These are phyloP conservation scores for Amphilophus citrinellus DNA, from an alignment of 2,113 vertebrate genomes.

Conservation along the genomic window DNA sequence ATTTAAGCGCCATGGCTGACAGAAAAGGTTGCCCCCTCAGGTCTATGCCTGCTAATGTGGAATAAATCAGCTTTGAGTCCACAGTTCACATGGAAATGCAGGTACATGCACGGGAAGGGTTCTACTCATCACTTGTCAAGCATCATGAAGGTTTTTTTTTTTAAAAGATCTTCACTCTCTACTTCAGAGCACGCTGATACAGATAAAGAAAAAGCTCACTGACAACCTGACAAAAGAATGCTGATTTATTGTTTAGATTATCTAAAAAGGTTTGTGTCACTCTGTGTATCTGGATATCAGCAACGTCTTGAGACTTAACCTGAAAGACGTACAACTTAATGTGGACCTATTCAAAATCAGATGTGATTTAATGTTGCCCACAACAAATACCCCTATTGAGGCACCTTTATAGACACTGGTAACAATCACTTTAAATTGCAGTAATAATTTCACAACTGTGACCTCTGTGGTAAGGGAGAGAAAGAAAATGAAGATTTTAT, in stretches of 20 bases:
- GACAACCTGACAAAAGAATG: background rate
- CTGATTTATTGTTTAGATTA: background rate
- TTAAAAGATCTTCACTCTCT: background rate
- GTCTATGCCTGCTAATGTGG: conserved; percentile 42
- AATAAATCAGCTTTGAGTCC: conserved; percentile 27
- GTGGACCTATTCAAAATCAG: too few relatives aligned
- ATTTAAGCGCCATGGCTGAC: conserved; percentile 51
- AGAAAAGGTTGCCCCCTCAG: conserved; percentile 40
- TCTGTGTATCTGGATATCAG: background rate
- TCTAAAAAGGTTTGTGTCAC: background rate
- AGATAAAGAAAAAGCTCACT: background rate
- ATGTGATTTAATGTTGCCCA: too few relatives aligned
- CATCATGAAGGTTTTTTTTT: background rate
- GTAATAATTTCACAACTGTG: background rate
- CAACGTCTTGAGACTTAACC: too few relatives aligned
- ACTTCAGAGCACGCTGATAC: background rate
- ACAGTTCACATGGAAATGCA: background rate
- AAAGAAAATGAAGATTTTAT: conserved; percentile 43
- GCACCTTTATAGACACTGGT: background rate
- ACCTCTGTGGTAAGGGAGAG: background rate
- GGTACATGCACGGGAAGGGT: background rate
- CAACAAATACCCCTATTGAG: background rate
- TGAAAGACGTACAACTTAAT: too few relatives aligned
- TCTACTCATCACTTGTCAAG: conserved; percentile 1
- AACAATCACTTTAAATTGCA: conserved; percentile 19